Base-by-base conservation (phyloP, 2,888 invertebrate species). In the Harpagoxenus sublaevis region DNA sequence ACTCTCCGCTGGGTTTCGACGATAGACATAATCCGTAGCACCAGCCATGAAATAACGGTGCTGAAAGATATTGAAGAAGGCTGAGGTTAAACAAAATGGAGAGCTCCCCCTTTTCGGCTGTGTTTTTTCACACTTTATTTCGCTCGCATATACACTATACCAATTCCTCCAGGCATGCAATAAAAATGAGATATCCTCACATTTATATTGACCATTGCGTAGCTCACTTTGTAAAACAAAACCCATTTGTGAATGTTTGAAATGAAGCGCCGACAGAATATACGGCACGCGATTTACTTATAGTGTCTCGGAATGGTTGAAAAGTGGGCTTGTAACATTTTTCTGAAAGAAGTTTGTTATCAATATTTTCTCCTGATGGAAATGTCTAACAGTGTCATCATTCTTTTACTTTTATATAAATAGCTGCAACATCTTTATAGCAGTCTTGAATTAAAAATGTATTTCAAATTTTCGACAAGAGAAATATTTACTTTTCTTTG, bases 21-120 rank as follows among this genome's bases (percentile, higher is more conserved):
- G 79, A 71, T 79, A 71, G 57, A 79, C 48, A 57, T 79, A 79
- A 79, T 79, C 79, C 79, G 39, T 39, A 39, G 73, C 79, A 71
- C 51, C 79, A 45, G 73, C 35, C 60, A 48, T 51, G 39, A 79
- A 79, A 79, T 79, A 79, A 79, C 48, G 48, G 18, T 18, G 48
- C 23, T 71, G 53, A 9, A 60, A 60, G 39, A 62, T 73, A 79
- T 71, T 39, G 73, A 48, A 60, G 60, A 60, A 39, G 23, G 39
- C n/a, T 60, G 39, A 45, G 28, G 60, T 79, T 60, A 60, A 71
- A 79, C 73, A 79, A 79, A 71, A 71, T 42, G 39, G 48, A 60
- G 12, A 28, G 9, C 8, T 62, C 35, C 35, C 39, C 51, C 10
- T 62, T 75, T 45, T 45, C 31, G n/a, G 31, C 23, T 31, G 23